A percentile compares a stretch with the other conserved stretches of the same genome.
Evolutionary conservation across 2,113 vertebrate genomes (phyloP).

Genomic region (Edolisoma coerulescens): DNA sequence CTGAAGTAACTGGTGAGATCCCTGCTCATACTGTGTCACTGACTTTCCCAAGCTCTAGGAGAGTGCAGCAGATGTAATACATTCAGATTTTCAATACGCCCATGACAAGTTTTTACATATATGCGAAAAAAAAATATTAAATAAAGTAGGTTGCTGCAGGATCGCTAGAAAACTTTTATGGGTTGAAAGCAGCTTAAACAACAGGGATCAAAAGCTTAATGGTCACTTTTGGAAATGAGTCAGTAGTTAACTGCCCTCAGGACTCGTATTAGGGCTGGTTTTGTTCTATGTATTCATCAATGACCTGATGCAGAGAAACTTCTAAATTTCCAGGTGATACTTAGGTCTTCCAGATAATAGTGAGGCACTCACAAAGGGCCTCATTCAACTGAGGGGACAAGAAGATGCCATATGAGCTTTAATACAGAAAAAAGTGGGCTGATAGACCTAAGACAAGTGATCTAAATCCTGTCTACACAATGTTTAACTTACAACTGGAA

Average conservation of each 20-base stretch:
- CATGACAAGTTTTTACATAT: background rate
- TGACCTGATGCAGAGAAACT: background rate
- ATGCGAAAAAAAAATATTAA: background rate
- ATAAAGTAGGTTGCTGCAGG: background rate
- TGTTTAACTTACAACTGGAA: background rate
- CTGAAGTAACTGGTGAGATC: background rate
- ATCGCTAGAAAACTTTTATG: background rate
- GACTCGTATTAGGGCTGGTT: background rate
- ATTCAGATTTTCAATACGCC: background rate
- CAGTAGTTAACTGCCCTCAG: background rate
- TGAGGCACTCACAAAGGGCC: background rate
- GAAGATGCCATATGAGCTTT: background rate
- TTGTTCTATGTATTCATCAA: background rate
- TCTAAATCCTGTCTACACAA: background rate
- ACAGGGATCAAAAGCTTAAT: background rate
- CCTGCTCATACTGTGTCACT: background rate
- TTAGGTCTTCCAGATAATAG: background rate
- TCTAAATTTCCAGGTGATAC: background rate
- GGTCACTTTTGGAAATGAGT: background rate
- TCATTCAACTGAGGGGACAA: background rate
- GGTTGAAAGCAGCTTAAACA: background rate
- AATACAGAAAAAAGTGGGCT: background rate
- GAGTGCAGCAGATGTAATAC: background rate
- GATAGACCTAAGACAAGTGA: background rate
- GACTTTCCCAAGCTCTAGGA: background rate